Percentiles rank a stretch among this genome's conserved stretches.
Conservation (phyloP, 2,888 invertebrate species). For the Glaucopsyche alexis region DNA sequence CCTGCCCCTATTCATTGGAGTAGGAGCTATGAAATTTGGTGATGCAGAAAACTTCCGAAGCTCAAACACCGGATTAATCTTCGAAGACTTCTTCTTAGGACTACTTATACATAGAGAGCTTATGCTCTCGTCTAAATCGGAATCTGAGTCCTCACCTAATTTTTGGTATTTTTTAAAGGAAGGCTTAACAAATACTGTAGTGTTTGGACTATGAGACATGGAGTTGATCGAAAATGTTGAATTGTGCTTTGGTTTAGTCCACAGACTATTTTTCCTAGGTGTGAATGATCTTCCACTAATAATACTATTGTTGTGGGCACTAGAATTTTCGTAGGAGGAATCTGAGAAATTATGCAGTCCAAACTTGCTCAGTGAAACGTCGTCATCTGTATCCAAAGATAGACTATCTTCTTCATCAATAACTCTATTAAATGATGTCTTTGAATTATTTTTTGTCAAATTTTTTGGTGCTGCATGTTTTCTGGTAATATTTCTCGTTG, state of each 20-base stretch:
- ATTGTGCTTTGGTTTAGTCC: slow-evolving; percentile 66
- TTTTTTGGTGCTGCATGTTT: slow-evolving; percentile 51
- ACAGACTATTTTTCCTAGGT: slow-evolving; percentile 57
- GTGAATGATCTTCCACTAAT: slow-evolving; percentile 64
- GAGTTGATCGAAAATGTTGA: slow-evolving; percentile 68
- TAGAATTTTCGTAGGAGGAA: slow-evolving; percentile 62
- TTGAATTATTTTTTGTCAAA: slow-evolving; percentile 45
- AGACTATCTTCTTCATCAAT: slow-evolving; percentile 56
- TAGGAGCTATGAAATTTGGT: slow-evolving; percentile 69
- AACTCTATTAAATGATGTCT: slow-evolving; percentile 25
- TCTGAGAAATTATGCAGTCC: slow-evolving; percentile 66
- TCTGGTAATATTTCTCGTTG: slow-evolving; percentile 43
- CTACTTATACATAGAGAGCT: slow-evolving; percentile 74
- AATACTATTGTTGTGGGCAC: slow-evolving; percentile 53
- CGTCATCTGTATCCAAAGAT: slow-evolving; percentile 67
- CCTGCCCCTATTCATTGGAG: slow-evolving; percentile 58
- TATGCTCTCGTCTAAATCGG: slow-evolving; percentile 78
- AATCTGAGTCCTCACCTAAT: slow-evolving; percentile 66
- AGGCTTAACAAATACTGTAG: slow-evolving; percentile 64
- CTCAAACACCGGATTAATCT: slow-evolving; percentile 70
- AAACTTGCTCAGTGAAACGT: slow-evolving; percentile 70
- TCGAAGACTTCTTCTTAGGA: slow-evolving; percentile 60
- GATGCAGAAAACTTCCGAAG: slow-evolving; percentile 74
- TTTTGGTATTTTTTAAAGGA: slow-evolving; percentile 69
- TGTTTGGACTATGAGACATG: slow-evolving; percentile 58